These are phyloP conservation scores for Sinopyrophorus schimmeli DNA, from an alignment of 2,888 invertebrate species.

Conservation along the genomic window DNA sequence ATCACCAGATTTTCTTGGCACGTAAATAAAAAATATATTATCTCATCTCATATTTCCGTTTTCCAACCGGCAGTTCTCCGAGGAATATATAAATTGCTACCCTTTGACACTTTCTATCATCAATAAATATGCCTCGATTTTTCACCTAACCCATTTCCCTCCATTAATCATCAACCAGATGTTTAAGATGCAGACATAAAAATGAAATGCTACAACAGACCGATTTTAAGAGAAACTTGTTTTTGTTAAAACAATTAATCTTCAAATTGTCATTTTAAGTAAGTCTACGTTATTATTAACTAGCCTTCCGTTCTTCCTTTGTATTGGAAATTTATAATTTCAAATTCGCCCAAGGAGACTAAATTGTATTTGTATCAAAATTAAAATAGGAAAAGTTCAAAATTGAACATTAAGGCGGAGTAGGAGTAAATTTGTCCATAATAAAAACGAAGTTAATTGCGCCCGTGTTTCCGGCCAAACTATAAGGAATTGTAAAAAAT, in stretches of 20 bases:
- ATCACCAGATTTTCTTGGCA: slow-evolving; percentile 23
- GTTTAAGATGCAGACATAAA: slow-evolving; percentile 34
- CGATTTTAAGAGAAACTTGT: slow-evolving; percentile 21
- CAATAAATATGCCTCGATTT: slow-evolving; percentile 46
- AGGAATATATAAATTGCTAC: slow-evolving; percentile 45
- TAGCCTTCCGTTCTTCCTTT: too few relatives aligned
- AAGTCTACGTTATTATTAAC: too few relatives aligned
- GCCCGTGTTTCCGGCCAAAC: too few relatives aligned
- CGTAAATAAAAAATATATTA: slow-evolving; percentile 25
- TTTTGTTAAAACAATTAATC: slow-evolving; percentile 17
- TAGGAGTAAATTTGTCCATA: too few relatives aligned
- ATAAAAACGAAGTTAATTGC: too few relatives aligned
- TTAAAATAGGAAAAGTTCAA: too few relatives aligned
- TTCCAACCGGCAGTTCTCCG: slow-evolving; percentile 26
- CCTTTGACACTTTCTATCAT: slow-evolving; percentile 47
- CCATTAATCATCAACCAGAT: slow-evolving; percentile 45
- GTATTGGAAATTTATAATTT: too few relatives aligned
- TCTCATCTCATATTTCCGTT: slow-evolving; percentile 27
- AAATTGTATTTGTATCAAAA: too few relatives aligned
- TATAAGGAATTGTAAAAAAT: too few relatives aligned
- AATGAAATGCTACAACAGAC: slow-evolving; percentile 30
- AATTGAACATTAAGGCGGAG: too few relatives aligned
- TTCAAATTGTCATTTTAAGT: slow-evolving; percentile 22
- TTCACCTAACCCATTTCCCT: slow-evolving; percentile 40
- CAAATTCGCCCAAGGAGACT: too few relatives aligned